phyloP scores from a whole-genome alignment of 1,140 invertebrate species.

The Drosophila melanogaster region DNA sequence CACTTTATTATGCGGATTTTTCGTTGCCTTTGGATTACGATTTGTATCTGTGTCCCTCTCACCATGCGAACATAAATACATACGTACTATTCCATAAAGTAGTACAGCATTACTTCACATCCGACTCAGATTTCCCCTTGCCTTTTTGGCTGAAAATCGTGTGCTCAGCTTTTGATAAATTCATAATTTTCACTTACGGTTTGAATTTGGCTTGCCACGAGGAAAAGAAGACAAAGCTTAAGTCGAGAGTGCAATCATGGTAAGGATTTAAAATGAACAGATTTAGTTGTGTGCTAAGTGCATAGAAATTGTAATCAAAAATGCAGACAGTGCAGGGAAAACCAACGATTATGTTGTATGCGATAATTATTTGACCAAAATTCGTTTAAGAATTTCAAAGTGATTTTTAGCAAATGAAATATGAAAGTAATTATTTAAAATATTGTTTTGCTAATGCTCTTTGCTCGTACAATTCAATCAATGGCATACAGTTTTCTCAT shows the following conservation, averaged over 20 bases:
- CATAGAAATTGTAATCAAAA: conserved; percentile 3
- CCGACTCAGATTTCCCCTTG: neutral
- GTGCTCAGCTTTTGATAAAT: conserved; percentile 22
- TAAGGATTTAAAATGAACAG: neutral
- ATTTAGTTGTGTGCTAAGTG: conserved; percentile 5
- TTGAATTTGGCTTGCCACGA: conserved; percentile 9
- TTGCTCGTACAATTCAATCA: neutral
- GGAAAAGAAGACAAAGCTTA: conserved; percentile 5
- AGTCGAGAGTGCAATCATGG: conserved; percentile 24
- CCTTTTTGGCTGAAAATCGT: conserved; percentile 7
- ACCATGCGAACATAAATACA: conserved; percentile 1
- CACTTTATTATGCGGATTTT: conserved; percentile 41
- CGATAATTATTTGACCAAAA: neutral
- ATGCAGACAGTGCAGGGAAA: neutral
- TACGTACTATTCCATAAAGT: conserved; percentile 1
- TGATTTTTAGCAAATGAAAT: too few relatives aligned
- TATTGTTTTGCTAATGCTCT: too few relatives aligned
- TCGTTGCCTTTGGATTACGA: conserved; percentile 45
- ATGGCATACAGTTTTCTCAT: too few relatives aligned
- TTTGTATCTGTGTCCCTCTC: conserved; percentile 23
- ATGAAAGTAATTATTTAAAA: neutral
- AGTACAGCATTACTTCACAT: conserved; percentile 1
- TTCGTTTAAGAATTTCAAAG: too few relatives aligned
- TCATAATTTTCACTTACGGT: conserved; percentile 41
- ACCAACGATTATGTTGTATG: neutral